Evolutionary conservation across 2,797 vertebrate species (phyloP).

Genomic region (Thunnus albacares): DNA sequence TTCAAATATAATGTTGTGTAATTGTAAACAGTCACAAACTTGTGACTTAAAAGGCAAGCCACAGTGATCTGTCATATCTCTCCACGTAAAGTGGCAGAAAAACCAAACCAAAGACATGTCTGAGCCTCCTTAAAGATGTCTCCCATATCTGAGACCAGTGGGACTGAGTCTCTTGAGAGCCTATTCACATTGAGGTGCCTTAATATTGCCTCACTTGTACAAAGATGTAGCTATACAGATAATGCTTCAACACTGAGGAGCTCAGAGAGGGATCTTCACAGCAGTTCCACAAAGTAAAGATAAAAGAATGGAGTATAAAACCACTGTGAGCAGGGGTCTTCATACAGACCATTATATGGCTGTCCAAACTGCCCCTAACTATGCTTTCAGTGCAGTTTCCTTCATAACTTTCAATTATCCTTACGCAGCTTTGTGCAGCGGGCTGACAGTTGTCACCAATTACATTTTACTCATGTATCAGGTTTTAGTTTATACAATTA

Average conservation of each 20-base stretch:
- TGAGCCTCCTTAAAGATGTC: background rate
- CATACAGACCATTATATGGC: constrained; percentile 23
- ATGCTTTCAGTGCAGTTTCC: constrained; percentile 6
- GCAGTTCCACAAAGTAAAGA: background rate
- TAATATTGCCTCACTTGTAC: background rate
- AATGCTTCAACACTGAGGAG: background rate
- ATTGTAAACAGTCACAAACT: background rate
- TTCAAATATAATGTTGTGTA: background rate
- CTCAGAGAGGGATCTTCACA: constrained; percentile 8
- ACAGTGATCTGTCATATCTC: background rate
- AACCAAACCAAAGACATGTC: background rate
- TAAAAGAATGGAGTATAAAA: background rate
- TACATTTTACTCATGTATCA: constrained; percentile 35
- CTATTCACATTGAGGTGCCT: constrained; percentile 13
- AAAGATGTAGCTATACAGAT: background rate
- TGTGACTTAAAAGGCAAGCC: background rate
- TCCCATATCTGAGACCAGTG: background rate
- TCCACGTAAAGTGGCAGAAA: background rate
- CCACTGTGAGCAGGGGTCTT: background rate
- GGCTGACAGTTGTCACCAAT: constrained; percentile 51
- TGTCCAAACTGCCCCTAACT: constrained; percentile 2
- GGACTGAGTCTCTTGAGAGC: background rate
- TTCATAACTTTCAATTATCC: constrained; percentile 43
- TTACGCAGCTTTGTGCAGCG: constrained; percentile 17
- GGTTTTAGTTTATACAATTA: constrained; percentile 24